Base-by-base conservation (phyloP, 2,113 vertebrate species). In the Poeciliopsis turrubarensis region DNA sequence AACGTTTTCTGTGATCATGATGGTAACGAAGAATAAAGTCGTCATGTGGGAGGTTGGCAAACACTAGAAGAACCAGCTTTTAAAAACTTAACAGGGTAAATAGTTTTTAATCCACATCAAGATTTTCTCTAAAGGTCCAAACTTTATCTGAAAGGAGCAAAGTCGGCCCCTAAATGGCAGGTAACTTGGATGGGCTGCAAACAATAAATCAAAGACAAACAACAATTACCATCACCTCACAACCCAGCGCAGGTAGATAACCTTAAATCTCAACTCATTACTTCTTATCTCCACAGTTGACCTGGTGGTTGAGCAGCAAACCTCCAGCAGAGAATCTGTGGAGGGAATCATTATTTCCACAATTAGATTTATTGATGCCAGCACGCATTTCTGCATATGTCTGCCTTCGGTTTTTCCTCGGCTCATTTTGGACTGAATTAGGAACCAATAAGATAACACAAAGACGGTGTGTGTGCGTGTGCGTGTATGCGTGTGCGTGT, bases 291-390 rank as follows among this genome's bases (percentile, higher is more conserved):
- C 41, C 77, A 12, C 73, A 81, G 73, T 37, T 80, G 75, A 70
- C 79, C 76, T 79, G 54, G 26, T 54, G 65, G 71, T 80, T 82
- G 79, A 79, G 70, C 63, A 61, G 60, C 54, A 79, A 71, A 87
- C 73, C 76, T 75, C 77, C 75, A 82, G 65, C 86, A 73, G 68
- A 70, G 57, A 60, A 70, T 81, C 72, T 75, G 31, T 10, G 0
- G 63, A 77, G 32, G 80, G 73, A 87, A 85, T 87, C 80, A 60
- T 85, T 89, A 62, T 62, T 80, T 68, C 74, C 78, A 78, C 72
- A 80, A 82, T 85, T 87, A 85, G 76, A 73, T 86, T 75, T 79
- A 83, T 83, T 83, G 85, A 87, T 70, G 62, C 44, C 60, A 81
- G 75, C 84, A 74, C 70, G 65, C 69, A 51, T 80, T 65, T 65